These are phyloP conservation scores for Drosophila meridionalis DNA, from an alignment of 2,888 invertebrate species.

Conservation along the genomic window DNA sequence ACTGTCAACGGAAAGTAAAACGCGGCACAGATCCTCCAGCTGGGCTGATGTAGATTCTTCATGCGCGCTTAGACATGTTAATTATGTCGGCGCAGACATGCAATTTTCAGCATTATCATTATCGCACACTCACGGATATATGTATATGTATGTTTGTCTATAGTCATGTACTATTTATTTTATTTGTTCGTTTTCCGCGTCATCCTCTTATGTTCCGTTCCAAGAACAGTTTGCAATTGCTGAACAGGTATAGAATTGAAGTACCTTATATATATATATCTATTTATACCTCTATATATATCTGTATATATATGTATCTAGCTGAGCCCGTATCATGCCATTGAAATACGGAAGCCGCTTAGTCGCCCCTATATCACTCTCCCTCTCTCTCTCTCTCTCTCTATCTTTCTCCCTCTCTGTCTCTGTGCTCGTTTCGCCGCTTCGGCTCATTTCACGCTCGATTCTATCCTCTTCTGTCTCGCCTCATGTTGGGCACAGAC, in stretches of 20 bases:
- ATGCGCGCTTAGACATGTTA: slow-evolving; percentile 72
- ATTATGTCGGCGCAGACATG: slow-evolving; percentile 61
- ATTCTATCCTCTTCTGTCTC: slow-evolving; percentile 42
- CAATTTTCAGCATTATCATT: slow-evolving; percentile 61
- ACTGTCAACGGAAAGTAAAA: slow-evolving; percentile 69
- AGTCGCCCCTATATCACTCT: slow-evolving; percentile 22
- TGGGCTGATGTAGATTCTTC: slow-evolving; percentile 20
- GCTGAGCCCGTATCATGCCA: slow-evolving; percentile 22
- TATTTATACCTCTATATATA: too few species aligned
- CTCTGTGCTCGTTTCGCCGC: slow-evolving; percentile 8
- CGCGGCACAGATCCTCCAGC: slow-evolving; percentile 54
- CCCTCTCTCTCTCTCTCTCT: slow-evolving; percentile 8
- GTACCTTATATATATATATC: slow-evolving; percentile 2
- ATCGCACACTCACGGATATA: slow-evolving; percentile 30
- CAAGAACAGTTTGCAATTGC: slow-evolving; percentile 62
- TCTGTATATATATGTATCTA: background rate
- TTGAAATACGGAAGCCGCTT: slow-evolving; percentile 66
- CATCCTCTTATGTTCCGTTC: slow-evolving; percentile 58
- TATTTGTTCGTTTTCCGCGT: slow-evolving; percentile 27
- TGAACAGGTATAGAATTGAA: slow-evolving; percentile 25
- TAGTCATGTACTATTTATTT: slow-evolving; percentile 72
- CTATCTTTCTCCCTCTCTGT: slow-evolving; percentile 5
- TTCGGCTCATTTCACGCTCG: slow-evolving; percentile 17
- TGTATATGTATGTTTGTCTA: slow-evolving; percentile 28
- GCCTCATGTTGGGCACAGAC: slow-evolving; percentile 45